Evolutionary conservation across 2,797 vertebrate species (phyloP), one percentile per base, ranked within the genome.

Genomic region (Carcharodon carcharias): DNA sequence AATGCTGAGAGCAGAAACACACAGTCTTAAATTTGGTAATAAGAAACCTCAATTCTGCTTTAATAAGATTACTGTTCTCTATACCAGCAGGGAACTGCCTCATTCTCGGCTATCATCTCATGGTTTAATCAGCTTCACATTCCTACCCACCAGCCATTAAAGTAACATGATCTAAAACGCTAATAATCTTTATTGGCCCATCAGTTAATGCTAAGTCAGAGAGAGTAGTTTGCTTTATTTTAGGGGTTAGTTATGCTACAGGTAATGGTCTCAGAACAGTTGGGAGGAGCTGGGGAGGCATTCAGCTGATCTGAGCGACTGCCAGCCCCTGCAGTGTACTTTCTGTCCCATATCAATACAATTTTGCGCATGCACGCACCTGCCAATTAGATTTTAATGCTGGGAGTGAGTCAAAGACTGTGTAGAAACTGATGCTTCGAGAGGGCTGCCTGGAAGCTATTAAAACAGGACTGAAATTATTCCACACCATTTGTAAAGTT

Each of bases 161-260:
- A 93, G 61, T 93, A 93, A 93, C 89, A 92, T 93, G 61, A 93
- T 93, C 91, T 45, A 45, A 93, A 93, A 67, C 91, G 67, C 35
- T 40, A 65, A 40, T 67, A 63, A 93, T 67, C 91, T 93, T 93
- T 93, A n/a, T 67, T 93, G 91, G 91, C 61, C 63, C 91, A 65
- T 93, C 63, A 93, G 45, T 93, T 67, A 67, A n/a, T 67, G 61
- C 63, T 67, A n/a, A 93, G 61, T 45, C 56, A 61, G 63, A 18
- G 31, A 63, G n/a, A 67, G 91, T 45, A 4, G n/a, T 45, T 93
- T 89, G 91, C 91, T 67, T 93, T 93, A 93, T 65, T 67, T 65
- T 65, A 8, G 7, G n/a, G 91, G 91, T 65, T 93, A n/a, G 21
- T 67, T 93, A 18, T 63, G 61, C 89, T 21, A n/a, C 35, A 35